Evolutionary conservation across 2,888 invertebrate species (phyloP), one percentile per base, ranked within the genome.

Genomic region (Phengaris alcon): DNA sequence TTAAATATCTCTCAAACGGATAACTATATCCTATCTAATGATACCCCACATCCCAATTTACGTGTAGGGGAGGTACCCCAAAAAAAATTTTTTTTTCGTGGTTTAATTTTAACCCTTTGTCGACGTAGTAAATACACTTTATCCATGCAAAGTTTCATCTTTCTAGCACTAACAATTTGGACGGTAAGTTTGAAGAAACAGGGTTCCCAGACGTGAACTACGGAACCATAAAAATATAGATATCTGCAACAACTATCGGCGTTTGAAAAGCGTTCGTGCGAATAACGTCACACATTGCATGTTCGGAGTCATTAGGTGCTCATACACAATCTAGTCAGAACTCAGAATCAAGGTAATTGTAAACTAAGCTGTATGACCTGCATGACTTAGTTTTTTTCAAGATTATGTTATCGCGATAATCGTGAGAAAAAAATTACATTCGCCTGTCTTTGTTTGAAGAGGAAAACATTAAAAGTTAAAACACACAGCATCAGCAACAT

Each of bases 241-340:
- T 10, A 35, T 10, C 64, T 10, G 35, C 15, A 10, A 64, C 5
- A 4, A 64, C 10, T 6, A 22, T 6, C 22, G 15, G 10, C 12
- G 7, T 64, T 12, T 44, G 13, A 35, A 64, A 64, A 64, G 64
- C 64, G 35, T 12, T 35, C 44, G 13, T 35, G 35, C 12, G 10
- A 35, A 52, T 9, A 9, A 35, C 12, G 13, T 64, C 59, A 13
- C 64, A 64, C 12, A 64, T 64, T 35, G 64, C 64, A 64, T 12
- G 59, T 59, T 64, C 44, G 35, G 35, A 64, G 12, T 35, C 64
- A 22, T 22, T 10, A 22, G 22, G 22, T 6, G 4, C n/a, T 57
- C 57, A 59, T 59, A 59, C 64, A 64, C 64, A 6, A 64, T 44
- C 64, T 64, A 64, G 59, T 9, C 10, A 22, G 64, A 44, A 64